Base-by-base conservation (phyloP, 2,797 vertebrate genomes). In the Pyrocephalus nanus region DNA sequence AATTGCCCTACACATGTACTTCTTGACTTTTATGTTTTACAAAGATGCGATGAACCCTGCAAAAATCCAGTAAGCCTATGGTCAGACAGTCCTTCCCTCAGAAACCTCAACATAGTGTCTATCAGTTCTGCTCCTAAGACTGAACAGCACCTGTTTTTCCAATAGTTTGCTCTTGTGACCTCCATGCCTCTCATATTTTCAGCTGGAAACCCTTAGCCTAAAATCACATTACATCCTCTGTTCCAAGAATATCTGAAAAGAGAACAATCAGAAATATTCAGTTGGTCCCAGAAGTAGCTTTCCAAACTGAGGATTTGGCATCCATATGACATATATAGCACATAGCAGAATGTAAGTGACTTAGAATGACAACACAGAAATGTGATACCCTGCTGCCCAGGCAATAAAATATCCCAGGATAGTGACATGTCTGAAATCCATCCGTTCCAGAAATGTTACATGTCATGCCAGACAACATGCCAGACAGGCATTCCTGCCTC, bases 211-310 rank as follows among this genome's bases (percentile, higher is more conserved):
- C 10, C 48, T 88, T 61, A 64, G 34, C 34, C 38, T 65, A 65
- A 82, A 89, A 89, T 53, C 25, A 21, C 26, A 36, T 34, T 69
- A 29, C 12, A 42, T n/a, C 8, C 27, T 91, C 67, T 67, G 16
- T 69, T 67, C 25, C 80, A 66, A 88, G 55, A 82, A 76, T 32
- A 83, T n/a, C 29, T 90, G 55, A 88, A 92, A 92, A 93, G 36
- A 80, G 20, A 77, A 5, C 8, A 4, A 42, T 29, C 9, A 64
- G 40, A 86, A 88, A 65, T 53, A 73, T 20, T 58, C 53, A 53
- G 48, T 29, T 88, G 8, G 26, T 36, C 42, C 27, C 48, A 88
- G 36, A 23, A 64, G 29, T 2, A 79, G 45, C 32, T 86, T 80
- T 86, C 53, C 60, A 85, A 94, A 74, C 48, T 4, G 45, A 77